Conservation (phyloP, 2,797 vertebrate genomes). For the Sciurus carolinensis region DNA sequence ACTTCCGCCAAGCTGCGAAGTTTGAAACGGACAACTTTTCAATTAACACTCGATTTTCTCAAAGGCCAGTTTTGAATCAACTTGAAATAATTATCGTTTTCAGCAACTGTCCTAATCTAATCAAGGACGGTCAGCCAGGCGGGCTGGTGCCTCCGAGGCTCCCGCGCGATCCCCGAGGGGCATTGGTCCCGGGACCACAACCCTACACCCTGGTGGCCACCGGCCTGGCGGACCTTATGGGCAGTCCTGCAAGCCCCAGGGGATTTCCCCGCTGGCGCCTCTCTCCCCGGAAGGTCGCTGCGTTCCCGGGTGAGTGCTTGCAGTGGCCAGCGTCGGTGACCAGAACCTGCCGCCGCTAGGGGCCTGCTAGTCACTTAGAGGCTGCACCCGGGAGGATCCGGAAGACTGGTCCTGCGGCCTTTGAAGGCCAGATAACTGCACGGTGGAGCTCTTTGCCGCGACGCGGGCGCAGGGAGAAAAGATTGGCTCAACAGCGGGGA, state of each 20-base stretch:
- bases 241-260: background rate
- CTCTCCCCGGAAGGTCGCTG: background rate
- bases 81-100: background rate
- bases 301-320: background rate
- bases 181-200: background rate
- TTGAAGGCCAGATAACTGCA: background rate
- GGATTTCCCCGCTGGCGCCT: background rate
- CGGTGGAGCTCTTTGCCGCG: background rate
- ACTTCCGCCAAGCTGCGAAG: background rate
- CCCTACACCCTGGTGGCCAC: background rate
- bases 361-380: background rate
- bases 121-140: background rate
- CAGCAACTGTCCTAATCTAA: background rate
- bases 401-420: accelerated
- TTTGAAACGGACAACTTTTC: background rate
- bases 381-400: background rate
- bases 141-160: background rate
- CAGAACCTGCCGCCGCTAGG: background rate
- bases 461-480: background rate
- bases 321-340: background rate
- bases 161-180: background rate
- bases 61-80: background rate
- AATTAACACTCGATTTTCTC: background rate
- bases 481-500: background rate
- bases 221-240: background rate